phyloP scores from a whole-genome alignment of 2,888 invertebrate genomes.

The Pseudeuparius sepicola region DNA sequence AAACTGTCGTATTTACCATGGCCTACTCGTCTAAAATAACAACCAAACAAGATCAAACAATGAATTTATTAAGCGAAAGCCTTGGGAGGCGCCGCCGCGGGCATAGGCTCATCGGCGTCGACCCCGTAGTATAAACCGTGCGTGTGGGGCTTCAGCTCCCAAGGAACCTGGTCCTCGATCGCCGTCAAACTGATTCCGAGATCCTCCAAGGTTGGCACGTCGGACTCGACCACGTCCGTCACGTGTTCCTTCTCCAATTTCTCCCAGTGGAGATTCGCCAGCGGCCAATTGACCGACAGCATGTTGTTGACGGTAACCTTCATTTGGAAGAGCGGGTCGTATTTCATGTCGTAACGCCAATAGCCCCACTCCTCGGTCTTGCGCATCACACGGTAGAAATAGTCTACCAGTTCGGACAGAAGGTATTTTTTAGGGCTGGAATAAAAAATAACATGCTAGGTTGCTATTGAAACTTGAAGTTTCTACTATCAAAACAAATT shows the following conservation, averaged over 20 bases:
- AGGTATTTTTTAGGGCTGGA: conserved; percentile 62
- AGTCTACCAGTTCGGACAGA: conserved; percentile 71
- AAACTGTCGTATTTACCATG: too few relatives aligned
- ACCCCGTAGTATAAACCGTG: conserved; percentile 63
- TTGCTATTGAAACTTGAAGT: too few relatives aligned
- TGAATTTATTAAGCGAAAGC: conserved; percentile 24
- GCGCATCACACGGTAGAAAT: conserved; percentile 67
- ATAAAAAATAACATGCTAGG: conserved; percentile 8
- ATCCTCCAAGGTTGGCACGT: conserved; percentile 75
- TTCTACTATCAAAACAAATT: too few relatives aligned
- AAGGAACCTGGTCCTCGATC: conserved; percentile 74
- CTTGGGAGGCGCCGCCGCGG: conserved; percentile 53
- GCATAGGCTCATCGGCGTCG: conserved; percentile 62
- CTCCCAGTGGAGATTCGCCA: conserved; percentile 65
- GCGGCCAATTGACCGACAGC: conserved; percentile 55
- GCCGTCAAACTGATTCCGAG: conserved; percentile 67
- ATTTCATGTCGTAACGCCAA: conserved; percentile 59
- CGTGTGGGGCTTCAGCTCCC: conserved; percentile 66
- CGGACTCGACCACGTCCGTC: conserved; percentile 54
- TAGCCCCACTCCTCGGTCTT: conserved; percentile 58
- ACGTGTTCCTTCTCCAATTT: conserved; percentile 72
- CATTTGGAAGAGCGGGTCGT: conserved; percentile 55
- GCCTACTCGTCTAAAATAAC: too few relatives aligned
- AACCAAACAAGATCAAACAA: too few relatives aligned
- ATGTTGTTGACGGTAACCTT: conserved; percentile 54